A percentile compares a stretch with the other conserved stretches of the same genome.
Conservation (phyloP, 2,113 vertebrate species). For the Eudyptes chrysolophus region DNA sequence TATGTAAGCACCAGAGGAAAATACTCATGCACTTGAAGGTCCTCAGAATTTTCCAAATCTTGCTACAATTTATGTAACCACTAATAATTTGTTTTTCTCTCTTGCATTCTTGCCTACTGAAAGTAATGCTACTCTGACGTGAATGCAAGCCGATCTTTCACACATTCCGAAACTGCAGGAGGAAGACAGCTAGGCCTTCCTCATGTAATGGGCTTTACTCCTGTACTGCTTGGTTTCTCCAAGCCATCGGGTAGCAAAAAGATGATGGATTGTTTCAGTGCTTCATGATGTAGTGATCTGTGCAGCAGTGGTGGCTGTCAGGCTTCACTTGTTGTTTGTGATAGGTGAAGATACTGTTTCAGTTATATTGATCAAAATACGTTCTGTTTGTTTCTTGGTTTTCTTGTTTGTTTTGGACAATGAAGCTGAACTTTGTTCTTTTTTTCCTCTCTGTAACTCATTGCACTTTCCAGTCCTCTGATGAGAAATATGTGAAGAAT, state of each 20-base stretch:
- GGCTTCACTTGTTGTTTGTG: background rate
- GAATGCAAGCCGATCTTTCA: background rate
- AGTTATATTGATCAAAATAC: background rate
- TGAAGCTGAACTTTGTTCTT: background rate
- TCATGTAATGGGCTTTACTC: background rate
- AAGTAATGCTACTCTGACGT: background rate
- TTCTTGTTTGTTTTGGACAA: background rate
- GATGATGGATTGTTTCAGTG: background rate
- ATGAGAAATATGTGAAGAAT: conserved; percentile 87
- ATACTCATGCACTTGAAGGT: background rate
- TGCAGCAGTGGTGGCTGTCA: background rate
- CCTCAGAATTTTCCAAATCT: background rate
- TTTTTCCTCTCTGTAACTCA: background rate
- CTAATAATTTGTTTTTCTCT: background rate
- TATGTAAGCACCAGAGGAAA: background rate
- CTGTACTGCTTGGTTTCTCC: background rate
- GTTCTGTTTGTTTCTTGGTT: background rate
- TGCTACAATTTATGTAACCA: background rate
- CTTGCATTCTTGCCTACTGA: background rate
- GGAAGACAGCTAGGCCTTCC: background rate
- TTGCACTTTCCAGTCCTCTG: conserved; percentile 77
- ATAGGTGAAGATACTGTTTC: background rate
- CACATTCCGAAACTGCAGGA: background rate
- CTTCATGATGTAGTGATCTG: background rate
- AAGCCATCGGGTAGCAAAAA: background rate